Evolutionary conservation across 1,140 invertebrate genomes (phyloP), one percentile per base, ranked within the genome.

Genomic region (Pseudomyrmex cubaensis): DNA sequence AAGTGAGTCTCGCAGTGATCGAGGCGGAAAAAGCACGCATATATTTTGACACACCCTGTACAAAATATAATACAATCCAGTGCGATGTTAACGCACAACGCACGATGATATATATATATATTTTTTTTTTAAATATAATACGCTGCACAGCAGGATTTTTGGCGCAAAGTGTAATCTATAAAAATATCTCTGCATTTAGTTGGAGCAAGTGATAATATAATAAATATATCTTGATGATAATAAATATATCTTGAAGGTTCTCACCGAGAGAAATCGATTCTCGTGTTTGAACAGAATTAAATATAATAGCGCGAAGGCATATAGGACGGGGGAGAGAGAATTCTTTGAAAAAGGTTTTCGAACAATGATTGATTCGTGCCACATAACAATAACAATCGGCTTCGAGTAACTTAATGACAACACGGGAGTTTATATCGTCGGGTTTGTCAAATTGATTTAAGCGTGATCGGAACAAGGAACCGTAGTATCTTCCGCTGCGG

Each of bases 111-210:
- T 25, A 25, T 4, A 25, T 25, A 25, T 25, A 25, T 25, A 25
- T 25, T 85, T 80, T 63, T 62, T 48, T 62, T 89, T 85, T 83
- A 12, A 77, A 54, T 54, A 73, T 76, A 57, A 87, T 59, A 78
- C 50, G 56, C 83, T 80, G 73, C 74, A 78, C 67, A 56, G 44
- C 67, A 83, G 62, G 54, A 90, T 89, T 52, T 83, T 52, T 12
- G 74, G 57, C 25, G 74, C 48, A 77, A 76, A 85, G 52, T 85
- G 59, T 84, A 89, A 90, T 86, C 82, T 91, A 91, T 88, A 92
- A 92, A 91, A 92, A 92, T 92, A 91, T 85, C 78, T 85, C 83
- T 90, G 15, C 62, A 46, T 35, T 35, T 35, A 35, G 35, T 35
- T 67, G 48, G 48, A 76, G 61, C 15, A 54, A 66, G 52, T 17